Percentiles rank a stretch among this genome's conserved stretches.
Conservation (phyloP, 2,888 invertebrate genomes). For the Agrotis clavis region DNA sequence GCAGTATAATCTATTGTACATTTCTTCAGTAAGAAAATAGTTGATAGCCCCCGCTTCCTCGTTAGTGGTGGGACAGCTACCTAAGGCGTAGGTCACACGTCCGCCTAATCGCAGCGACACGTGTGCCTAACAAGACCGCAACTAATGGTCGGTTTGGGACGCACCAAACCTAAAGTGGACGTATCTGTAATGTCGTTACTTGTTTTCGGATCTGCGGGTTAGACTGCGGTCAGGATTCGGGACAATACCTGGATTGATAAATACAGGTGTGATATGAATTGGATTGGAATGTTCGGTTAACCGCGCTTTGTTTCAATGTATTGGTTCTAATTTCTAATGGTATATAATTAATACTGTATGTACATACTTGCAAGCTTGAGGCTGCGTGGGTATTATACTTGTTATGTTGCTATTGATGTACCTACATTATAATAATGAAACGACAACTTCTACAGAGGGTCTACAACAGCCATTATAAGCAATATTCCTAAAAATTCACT, state of each 20-base stretch:
- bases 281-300: not conserved
- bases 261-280: slow-evolving; percentile 22
- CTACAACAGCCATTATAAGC: too few relatives aligned
- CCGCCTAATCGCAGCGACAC: slow-evolving; percentile 55
- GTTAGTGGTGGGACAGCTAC: not conserved
- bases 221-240: slow-evolving; percentile 10
- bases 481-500: too few relatives aligned
- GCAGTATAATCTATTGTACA: not conserved
- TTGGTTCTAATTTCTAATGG: not conserved
- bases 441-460: too few relatives aligned
- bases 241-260: slow-evolving; percentile 23
- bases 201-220: slow-evolving; percentile 36
- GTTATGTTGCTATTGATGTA: too few relatives aligned
- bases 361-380: too few relatives aligned
- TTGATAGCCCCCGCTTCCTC: not conserved
- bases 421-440: too few relatives aligned
- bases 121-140: slow-evolving; percentile 68
- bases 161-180: slow-evolving; percentile 50
- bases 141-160: slow-evolving; percentile 62
- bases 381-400: not conserved
- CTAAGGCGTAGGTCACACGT: slow-evolving; percentile 51
- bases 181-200: slow-evolving; percentile 46
- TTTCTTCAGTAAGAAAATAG: not conserved
- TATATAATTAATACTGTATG: not conserved
- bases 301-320: not conserved